Evolutionary conservation across 2,113 vertebrate species (phyloP).

Genomic region (Capreolus pygargus): DNA sequence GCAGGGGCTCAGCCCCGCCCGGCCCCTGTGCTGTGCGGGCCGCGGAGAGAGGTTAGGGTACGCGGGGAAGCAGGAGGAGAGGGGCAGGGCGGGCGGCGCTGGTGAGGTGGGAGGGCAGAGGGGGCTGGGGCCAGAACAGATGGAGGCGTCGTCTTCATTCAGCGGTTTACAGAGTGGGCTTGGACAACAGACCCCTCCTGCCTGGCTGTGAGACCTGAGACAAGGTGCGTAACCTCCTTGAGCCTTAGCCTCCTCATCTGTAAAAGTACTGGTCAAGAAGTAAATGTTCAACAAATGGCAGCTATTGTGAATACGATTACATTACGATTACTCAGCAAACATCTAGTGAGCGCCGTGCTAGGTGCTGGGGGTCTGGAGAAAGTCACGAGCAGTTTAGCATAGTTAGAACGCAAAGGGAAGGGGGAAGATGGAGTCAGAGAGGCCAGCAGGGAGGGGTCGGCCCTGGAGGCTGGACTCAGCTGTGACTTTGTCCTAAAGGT

Average conservation of each 20-base stretch:
- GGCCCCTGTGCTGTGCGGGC: background rate
- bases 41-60: background rate
- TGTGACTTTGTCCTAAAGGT: background rate
- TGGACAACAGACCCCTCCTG: background rate
- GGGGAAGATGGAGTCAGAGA: background rate
- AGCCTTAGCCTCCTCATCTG: background rate
- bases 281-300: background rate
- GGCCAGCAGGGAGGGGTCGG: background rate
- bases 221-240: constrained; percentile 7
- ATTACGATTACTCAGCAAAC: background rate
- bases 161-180: background rate
- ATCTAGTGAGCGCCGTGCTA: background rate
- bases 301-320: background rate
- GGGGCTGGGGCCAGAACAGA: background rate
- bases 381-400: background rate
- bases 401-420: background rate
- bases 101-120: too few species aligned
- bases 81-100: background rate
- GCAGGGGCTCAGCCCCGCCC: background rate
- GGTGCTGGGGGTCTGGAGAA: background rate
- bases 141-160: background rate
- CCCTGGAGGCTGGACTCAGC: background rate
- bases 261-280: background rate
- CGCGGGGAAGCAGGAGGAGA: background rate
- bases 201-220: background rate